Evolutionary conservation across 2,797 vertebrate genomes (phyloP), one percentile per base, ranked within the genome.

Genomic region (Masticophis lateralis): DNA sequence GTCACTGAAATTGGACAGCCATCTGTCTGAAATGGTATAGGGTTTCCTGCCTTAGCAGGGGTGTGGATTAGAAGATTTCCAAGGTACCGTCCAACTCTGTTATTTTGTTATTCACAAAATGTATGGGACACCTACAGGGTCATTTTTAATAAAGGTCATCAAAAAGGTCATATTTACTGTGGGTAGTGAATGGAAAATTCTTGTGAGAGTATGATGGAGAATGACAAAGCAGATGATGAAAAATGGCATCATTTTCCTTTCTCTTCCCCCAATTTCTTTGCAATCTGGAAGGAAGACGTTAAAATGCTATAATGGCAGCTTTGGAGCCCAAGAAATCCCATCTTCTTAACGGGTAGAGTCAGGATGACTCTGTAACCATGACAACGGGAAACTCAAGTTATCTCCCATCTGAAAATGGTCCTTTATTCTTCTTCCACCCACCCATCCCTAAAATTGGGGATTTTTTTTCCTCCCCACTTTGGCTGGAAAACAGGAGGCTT

Each of bases 351-450:
- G 0, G 0, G 92, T 87, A 90, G 32, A 74, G 92, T 87, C 88
- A 32, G 90, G 94, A 32, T 93, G 74, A 94, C 91, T 56, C 0
- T 0, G 96, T 97, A 95, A 74, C 92, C 95, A 97, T 96, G 94
- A 95, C 94, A 97, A 97, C 96, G 92, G 89, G 94, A 93, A 94
- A 37, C 93, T 95, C 93, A 91, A 95, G 86, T 94, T 91, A 96
- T 93, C 74, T 95, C 92, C 53, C 96, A 91, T 61, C 60, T 88
- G 90, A 91, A 83, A 83, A 89, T 94, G 94, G 96, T 96, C 92
- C 96, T 96, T 95, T 92, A 47, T 95, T 96, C 95, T 95, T 95
- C 27, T 25, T 57, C 28, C 14, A 32, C 66, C 13, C n/a, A 7
- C 28, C 63, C 28, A 14, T 11, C 12, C 56, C 56, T 1, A 66